A percentile compares a stretch with the other conserved stretches of the same genome.
Evolutionary conservation across 2,888 invertebrate species (phyloP).

Genomic region (Epiblema foenella): DNA sequence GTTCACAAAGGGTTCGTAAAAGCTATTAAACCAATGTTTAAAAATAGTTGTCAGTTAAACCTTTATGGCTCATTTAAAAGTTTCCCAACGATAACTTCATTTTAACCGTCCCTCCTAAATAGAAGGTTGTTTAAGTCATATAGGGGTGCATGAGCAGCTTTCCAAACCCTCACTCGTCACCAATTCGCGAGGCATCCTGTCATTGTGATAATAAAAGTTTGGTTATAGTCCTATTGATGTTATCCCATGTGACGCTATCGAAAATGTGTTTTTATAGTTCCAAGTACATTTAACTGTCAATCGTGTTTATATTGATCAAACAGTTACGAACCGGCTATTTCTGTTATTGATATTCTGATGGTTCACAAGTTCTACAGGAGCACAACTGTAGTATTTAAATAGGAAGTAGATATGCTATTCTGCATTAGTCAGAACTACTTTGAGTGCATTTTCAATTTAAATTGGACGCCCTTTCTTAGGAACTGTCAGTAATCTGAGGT

Average conservation of each 20-base stretch:
- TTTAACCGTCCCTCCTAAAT: constrained; percentile 20
- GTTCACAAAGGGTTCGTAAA: constrained; percentile 25
- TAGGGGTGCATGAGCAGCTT: constrained; percentile 15
- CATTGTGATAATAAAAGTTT: constrained; percentile 30
- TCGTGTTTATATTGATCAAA: neutral
- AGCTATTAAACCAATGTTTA: constrained; percentile 32
- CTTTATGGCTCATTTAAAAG: constrained; percentile 33
- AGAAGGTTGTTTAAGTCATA: constrained; percentile 22
- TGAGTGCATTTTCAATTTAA: neutral
- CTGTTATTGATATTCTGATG: neutral
- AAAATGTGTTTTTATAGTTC: neutral
- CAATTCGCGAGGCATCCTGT: constrained; percentile 27
- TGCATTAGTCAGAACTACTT: neutral
- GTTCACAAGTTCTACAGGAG: neutral
- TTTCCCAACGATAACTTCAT: constrained; percentile 38
- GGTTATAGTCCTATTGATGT: constrained; percentile 11
- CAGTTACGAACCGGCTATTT: neutral
- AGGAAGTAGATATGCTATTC: neutral
- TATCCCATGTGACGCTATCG: constrained; percentile 9
- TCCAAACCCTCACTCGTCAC: constrained; percentile 13
- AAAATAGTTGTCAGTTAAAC: constrained; percentile 35
- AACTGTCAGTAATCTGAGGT: neutral
- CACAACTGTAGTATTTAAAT: neutral
- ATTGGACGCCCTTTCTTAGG: neutral
- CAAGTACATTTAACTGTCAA: constrained; percentile 7